Evolutionary conservation across 2,888 invertebrate species (phyloP).

Genomic region (Hoplodrina ambigua): DNA sequence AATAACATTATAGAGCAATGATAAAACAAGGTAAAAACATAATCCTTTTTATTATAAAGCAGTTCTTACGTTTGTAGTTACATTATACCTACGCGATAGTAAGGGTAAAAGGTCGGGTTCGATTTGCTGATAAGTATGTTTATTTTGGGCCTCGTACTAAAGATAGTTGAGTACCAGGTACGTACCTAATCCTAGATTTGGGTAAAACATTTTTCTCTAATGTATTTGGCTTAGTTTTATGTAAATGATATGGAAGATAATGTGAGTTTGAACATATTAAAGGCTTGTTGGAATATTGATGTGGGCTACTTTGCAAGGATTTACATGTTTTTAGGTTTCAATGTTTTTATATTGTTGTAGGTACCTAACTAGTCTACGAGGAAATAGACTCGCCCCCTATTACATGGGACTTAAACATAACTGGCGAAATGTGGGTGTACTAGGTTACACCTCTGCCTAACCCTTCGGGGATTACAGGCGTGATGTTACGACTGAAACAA

Average conservation of each 20-base stretch:
- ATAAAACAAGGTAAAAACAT: slow-evolving; percentile 54
- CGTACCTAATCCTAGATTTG: slow-evolving; percentile 65
- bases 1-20: slow-evolving; percentile 45
- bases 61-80: slow-evolving; percentile 53
- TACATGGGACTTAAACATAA: too few relatives aligned
- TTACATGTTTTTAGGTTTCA: slow-evolving; percentile 3
- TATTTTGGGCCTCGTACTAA: slow-evolving; percentile 63
- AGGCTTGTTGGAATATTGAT: slow-evolving; percentile 36
- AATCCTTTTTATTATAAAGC: slow-evolving; percentile 58
- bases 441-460: too few relatives aligned
- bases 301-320: slow-evolving; percentile 13
- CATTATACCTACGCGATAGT: slow-evolving; percentile 47
- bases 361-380: too few relatives aligned
- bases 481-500: too few relatives aligned
- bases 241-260: slow-evolving; percentile 41
- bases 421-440: too few relatives aligned
- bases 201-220: slow-evolving; percentile 48
- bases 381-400: too few relatives aligned
- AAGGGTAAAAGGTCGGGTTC: slow-evolving; percentile 48
- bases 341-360: background rate
- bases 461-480: too few relatives aligned
- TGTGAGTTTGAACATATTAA: slow-evolving; percentile 23
- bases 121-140: slow-evolving; percentile 65
- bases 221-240: slow-evolving; percentile 43
- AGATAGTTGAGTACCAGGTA: slow-evolving; percentile 41